Conservation (phyloP, 2,797 vertebrate genomes). For the Falco novaeseelandiae region DNA sequence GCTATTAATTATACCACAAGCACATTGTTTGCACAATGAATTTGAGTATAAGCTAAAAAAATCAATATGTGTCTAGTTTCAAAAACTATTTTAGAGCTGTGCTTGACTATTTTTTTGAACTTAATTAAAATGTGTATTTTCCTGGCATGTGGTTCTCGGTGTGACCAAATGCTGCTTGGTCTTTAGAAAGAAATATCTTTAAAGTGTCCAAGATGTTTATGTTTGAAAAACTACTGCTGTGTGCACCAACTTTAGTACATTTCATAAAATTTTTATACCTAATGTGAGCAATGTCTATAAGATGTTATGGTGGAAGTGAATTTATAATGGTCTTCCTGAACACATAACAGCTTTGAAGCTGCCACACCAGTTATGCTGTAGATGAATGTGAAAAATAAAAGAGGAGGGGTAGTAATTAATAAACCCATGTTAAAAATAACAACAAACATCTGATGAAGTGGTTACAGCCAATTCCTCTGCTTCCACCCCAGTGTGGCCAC, state of each 20-base stretch:
- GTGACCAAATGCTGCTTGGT: background rate
- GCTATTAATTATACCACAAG: background rate
- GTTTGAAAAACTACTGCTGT: slow-evolving; percentile 20
- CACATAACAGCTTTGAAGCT: background rate
- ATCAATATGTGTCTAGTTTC: background rate
- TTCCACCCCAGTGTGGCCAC: background rate
- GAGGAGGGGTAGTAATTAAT: background rate
- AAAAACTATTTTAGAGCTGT: background rate
- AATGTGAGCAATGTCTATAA: background rate
- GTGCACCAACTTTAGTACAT: slow-evolving; percentile 10
- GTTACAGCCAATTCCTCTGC: fast-evolving
- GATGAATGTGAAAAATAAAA: too few species aligned
- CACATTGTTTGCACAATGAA: background rate
- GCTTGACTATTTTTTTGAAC: background rate
- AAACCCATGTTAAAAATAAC: background rate
- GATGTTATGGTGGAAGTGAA: slow-evolving; percentile 4
- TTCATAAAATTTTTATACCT: slow-evolving; percentile 56
- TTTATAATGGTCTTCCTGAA: slow-evolving; percentile 12
- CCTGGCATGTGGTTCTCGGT: background rate
- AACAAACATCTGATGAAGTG: fast-evolving
- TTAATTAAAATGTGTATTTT: background rate
- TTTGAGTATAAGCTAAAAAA: background rate
- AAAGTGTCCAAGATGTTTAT: slow-evolving; percentile 16
- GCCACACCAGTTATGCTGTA: background rate
- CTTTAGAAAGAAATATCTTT: background rate